Base-by-base conservation (phyloP, 2,797 vertebrate genomes). In the Xiphorhynchus erythropygius region DNA sequence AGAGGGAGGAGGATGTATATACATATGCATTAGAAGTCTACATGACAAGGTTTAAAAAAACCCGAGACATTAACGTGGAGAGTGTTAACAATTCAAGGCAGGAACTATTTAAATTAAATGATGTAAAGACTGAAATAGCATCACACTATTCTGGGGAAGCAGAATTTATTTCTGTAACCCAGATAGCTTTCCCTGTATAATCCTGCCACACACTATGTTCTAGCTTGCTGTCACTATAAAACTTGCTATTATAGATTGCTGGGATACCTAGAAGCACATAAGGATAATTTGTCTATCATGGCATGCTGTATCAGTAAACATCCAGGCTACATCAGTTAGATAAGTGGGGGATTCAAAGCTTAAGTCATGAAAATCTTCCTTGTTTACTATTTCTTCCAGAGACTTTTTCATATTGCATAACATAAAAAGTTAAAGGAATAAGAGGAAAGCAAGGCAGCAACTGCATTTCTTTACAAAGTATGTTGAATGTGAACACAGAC, bases 141-240 rank as follows among this genome's bases (percentile, higher is more conserved):
- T 39, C 60, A 76, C 74, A 62, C 56, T 88, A 60, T 75, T 94
- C 75, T 76, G 44, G 49, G 79, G 37, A 84, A 78, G 92, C 28
- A 56, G 80, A 81, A 69, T 96, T 88, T 93, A 82, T 91, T 96
- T 95, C 86, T 92, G 80, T 42, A 91, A 84, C 88, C 55, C 57
- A 73, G 69, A 95, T 50, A 96, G 71, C 68, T 92, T 89, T 85
- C 39, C 73, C 49, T 67, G 78, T 84, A 65, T 70, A 60, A 44
- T 90, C 59, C 77, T 80, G 68, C 68, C 80, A 68, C 74, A 75
- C 67, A 55, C 77, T 55, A 23, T 65, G 75, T 70, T 82, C 87
- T 74, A 41, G 77, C 81, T 84, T 63, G 39, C 82, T 91, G 84
- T 87, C 96, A 73, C 55, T 64, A 62, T 70, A 84, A 86, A 96